Percentiles rank a stretch among this genome's conserved stretches.
These are phyloP conservation scores for Yponomeuta plumbellus DNA, from an alignment of 2,888 invertebrate genomes.

Conservation along the genomic window DNA sequence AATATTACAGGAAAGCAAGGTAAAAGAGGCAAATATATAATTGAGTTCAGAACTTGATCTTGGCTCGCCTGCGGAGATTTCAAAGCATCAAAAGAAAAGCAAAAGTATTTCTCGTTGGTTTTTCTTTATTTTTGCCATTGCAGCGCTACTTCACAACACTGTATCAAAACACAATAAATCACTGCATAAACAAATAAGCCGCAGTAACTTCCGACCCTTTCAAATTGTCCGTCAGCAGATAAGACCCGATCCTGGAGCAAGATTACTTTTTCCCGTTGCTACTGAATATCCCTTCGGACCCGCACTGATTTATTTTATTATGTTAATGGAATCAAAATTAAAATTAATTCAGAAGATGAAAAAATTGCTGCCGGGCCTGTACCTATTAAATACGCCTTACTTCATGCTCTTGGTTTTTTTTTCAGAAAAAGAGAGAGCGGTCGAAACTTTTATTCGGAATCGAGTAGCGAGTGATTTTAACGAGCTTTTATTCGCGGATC, in stretches of 20 bases:
- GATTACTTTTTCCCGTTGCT: conserved; percentile 36
- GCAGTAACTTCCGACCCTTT: conserved; percentile 38
- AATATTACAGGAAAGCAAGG: neutral
- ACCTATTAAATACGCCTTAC: conserved; percentile 56
- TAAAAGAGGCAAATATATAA: neutral
- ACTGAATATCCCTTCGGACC: conserved; percentile 27
- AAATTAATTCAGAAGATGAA: conserved; percentile 55
- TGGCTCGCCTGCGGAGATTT: neutral
- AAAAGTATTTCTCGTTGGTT: neutral
- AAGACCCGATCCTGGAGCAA: conserved; percentile 34
- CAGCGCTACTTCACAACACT: conserved; percentile 7
- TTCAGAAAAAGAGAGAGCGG: conserved; percentile 39
- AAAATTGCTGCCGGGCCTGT: conserved; percentile 49
- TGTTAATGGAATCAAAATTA: conserved; percentile 57
- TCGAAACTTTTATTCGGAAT: conserved; percentile 56
- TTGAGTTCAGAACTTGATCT: neutral
- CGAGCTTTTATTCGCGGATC: conserved; percentile 57
- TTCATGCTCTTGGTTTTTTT: conserved; percentile 43
- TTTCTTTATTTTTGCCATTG: neutral
- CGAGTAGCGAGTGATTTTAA: conserved; percentile 63
- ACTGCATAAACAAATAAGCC: conserved; percentile 43
- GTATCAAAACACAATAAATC: conserved; percentile 18
- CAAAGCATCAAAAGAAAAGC: neutral
- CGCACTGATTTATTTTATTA: conserved; percentile 52
- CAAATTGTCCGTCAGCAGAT: conserved; percentile 29